Evolutionary conservation across 2,113 vertebrate genomes (phyloP).

Genomic region (Rhipidura dahli): DNA sequence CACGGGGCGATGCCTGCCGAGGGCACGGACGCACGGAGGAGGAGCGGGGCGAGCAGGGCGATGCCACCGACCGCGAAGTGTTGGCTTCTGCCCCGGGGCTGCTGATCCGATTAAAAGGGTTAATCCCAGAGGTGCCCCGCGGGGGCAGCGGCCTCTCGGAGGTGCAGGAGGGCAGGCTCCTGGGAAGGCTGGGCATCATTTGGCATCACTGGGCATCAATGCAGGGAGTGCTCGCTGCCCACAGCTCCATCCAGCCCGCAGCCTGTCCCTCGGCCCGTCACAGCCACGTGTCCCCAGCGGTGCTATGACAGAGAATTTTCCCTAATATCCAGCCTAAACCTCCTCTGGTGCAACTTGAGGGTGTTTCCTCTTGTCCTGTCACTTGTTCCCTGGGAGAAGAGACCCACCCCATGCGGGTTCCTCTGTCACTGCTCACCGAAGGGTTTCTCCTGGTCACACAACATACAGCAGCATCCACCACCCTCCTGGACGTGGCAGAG

Average conservation of each 20-base stretch:
- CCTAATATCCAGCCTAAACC: neutral
- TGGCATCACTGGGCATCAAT: fast-evolving
- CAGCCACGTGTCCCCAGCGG: neutral
- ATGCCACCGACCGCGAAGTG: neutral
- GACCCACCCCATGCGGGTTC: fast-evolving
- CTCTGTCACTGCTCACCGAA: neutral
- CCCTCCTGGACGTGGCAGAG: neutral
- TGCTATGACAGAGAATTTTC: fast-evolving
- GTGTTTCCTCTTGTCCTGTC: neutral
- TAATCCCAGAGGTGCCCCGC: neutral
- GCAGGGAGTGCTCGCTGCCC: fast-evolving
- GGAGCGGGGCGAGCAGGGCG: neutral
- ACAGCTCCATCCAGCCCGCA: fast-evolving
- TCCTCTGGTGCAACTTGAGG: no score
- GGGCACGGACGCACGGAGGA: neutral
- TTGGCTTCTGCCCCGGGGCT: neutral
- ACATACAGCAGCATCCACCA: neutral
- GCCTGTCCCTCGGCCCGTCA: neutral
- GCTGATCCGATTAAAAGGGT: constrained; percentile 27
- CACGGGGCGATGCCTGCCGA: neutral
- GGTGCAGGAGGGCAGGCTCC: neutral
- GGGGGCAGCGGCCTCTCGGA: neutral
- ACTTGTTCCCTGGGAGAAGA: neutral
- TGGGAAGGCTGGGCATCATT: fast-evolving
- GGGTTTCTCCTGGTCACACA: neutral